Evolutionary conservation across 64 coral and sea anemone species (phyloP).

Genomic region (Actinia equina): DNA sequence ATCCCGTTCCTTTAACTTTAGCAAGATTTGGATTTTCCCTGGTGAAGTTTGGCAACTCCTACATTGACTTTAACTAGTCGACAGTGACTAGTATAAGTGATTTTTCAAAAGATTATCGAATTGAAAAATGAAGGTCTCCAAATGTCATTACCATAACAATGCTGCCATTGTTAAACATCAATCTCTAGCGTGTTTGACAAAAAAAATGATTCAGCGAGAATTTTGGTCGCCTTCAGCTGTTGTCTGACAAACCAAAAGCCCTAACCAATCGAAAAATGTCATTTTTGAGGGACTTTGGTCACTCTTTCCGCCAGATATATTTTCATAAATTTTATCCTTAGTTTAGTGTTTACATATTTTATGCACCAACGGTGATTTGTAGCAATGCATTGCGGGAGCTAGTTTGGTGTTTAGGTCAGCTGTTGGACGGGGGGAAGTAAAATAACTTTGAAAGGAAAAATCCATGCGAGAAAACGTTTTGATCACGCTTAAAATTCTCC

Average conservation of each 20-base stretch:
- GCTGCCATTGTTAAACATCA: neutral
- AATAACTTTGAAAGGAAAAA: neutral
- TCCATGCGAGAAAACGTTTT: neutral
- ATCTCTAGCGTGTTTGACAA: neutral
- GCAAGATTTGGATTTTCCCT: neutral
- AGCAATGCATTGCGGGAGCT: conserved; percentile 19
- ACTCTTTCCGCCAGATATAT: conserved; percentile 1
- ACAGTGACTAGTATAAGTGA: neutral
- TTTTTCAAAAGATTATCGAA: conserved; percentile 5
- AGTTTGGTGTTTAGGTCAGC: neutral
- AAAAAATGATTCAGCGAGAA: neutral
- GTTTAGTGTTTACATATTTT: conserved; percentile 24
- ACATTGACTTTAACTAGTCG: neutral
- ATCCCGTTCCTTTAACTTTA: neutral
- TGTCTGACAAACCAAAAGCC: conserved; percentile 3
- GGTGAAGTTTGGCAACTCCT: neutral
- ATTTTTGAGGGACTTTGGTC: neutral
- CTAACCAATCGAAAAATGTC: conserved; percentile 13
- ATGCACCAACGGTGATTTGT: conserved; percentile 2
- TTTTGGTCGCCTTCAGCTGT: neutral
- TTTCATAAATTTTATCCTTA: conserved; percentile 13
- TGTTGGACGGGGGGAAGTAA: conserved; percentile 13
- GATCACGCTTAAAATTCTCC: neutral
- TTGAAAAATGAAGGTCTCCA: neutral
- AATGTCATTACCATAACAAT: conserved; percentile 12